phyloP scores from a whole-genome alignment of 1,140 invertebrate genomes.

The Pachyrhynchus sulphureomaculatus region DNA sequence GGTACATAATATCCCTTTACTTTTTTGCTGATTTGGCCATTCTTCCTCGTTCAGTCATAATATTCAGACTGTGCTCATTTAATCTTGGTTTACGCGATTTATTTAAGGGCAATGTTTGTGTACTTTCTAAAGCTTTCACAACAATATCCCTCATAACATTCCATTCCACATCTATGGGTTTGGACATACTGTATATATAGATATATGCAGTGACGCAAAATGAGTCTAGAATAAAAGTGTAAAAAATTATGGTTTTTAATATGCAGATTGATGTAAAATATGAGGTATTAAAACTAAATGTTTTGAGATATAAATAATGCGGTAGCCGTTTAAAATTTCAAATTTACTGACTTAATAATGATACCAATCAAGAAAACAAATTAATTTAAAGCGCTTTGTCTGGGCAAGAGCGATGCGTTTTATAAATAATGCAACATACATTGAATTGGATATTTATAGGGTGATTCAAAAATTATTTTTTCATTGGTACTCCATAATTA shows the following conservation, averaged over 20 bases:
- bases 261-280: constrained; percentile 10
- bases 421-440: neutral
- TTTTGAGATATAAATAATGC: constrained; percentile 21
- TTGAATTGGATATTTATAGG: neutral
- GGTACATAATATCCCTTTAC: no score
- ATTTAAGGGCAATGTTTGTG: no score
- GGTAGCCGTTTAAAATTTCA: constrained; percentile 22
- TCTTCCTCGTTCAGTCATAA: no score
- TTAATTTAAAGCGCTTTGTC: constrained; percentile 25
- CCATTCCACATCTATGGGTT: no score
- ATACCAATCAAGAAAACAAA: constrained; percentile 27
- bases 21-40: no score
- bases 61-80: no score
- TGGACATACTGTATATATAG: neutral
- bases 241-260: constrained; percentile 13
- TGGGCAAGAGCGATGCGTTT: neutral
- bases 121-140: no score
- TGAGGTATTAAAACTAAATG: constrained; percentile 12
- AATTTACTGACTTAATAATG: constrained; percentile 27
- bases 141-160: no score
- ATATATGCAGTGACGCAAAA: neutral
- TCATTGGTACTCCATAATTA: no score
- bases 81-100: no score
- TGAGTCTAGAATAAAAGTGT: neutral
- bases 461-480: no score